Evolutionary conservation across 1,140 invertebrate species (phyloP), one percentile per base, ranked within the genome.

Genomic region (Lepidurus apus): DNA sequence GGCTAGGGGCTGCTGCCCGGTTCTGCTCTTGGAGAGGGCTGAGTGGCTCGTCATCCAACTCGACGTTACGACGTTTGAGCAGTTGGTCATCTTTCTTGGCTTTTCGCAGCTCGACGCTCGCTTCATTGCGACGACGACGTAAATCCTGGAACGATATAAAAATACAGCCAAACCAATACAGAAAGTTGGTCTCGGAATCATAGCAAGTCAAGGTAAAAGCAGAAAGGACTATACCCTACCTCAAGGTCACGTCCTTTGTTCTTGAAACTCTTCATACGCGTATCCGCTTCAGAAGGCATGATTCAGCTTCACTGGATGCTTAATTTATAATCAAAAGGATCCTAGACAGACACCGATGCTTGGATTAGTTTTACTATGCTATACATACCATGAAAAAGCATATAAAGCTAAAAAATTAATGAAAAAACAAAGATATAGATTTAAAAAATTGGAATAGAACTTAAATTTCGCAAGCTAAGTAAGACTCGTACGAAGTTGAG

Each of bases 51-150:
- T 86, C 86, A 26, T 78, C 81, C 7, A 88, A 84, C 76, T 87
- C 87, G 43, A 98, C 91, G 83, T 98, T 98, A 77, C 98, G 88
- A 74, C 95, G 87, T 87, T 99, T 99, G 1, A 93, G 87, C n/a
- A 99, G 86, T 83, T 97, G 95, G 82, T 99, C 96, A 86, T 99
- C 96, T 83, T 97, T 94, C 73, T 94, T 93, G 7, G 92, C 91
- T 87, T 98, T 99, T 17, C 98, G 87, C 8, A 99, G 86, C 82
- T 97, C 93, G 11, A 98, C 90, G 9, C 91, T 93, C 26, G 94
- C 89, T 85, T 98, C 95, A 82, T 89, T 92, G 79, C 97, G 89
- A 79, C 95, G 90, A 81, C 95, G 89, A 78, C 97, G 90, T 84
- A 97, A 90, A 82, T 96, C 94, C 93, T 95, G 26, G 26, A 81